Evolutionary conservation across 2,797 vertebrate genomes (phyloP), one percentile per base, ranked within the genome.

Genomic region (Gastrophryne carolinensis): DNA sequence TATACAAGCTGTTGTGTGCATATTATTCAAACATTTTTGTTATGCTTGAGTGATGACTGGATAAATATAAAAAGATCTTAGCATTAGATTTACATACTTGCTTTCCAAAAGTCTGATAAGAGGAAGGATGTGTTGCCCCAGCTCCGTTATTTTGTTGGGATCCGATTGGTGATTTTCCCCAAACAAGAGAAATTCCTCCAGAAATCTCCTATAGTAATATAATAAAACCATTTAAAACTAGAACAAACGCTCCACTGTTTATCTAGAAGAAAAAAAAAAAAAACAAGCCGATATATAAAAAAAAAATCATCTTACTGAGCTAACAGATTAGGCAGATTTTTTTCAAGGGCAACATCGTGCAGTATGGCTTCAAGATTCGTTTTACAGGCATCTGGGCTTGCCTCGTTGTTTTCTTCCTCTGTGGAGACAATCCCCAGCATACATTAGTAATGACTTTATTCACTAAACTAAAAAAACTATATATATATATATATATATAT

Each of bases 31-130:
- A n/a, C n/a, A n/a, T n/a, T n/a, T n/a, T n/a, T n/a, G n/a, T n/a
- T n/a, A n/a, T n/a, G n/a, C n/a, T n/a, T n/a, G n/a, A n/a, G n/a
- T n/a, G n/a, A n/a, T n/a, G n/a, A n/a, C n/a, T n/a, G n/a, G n/a
- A n/a, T n/a, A n/a, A n/a, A n/a, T n/a, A n/a, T n/a, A n/a, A n/a
- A n/a, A n/a, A n/a, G n/a, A n/a, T n/a, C n/a, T n/a, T n/a, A n/a
- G n/a, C n/a, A n/a, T n/a, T n/a, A 57, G 32, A 32, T 44, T 64
- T 30, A 87, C 92, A 87, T 85, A 98, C 95, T 88, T 96, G 88
- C 83, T 93, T 89, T 99, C 97, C 0, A 99, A 84, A 62, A 95
- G 89, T 61, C 94, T 92, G 63, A 98, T 82, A 57, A 96, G 73
- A 49, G 95, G 93, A 82, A 91, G 90, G 73, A 98, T 81, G 1